A percentile compares a stretch with the other conserved stretches of the same genome.
Conservation (phyloP, 2,888 invertebrate species). For the Caenorhabditis imperialis region DNA sequence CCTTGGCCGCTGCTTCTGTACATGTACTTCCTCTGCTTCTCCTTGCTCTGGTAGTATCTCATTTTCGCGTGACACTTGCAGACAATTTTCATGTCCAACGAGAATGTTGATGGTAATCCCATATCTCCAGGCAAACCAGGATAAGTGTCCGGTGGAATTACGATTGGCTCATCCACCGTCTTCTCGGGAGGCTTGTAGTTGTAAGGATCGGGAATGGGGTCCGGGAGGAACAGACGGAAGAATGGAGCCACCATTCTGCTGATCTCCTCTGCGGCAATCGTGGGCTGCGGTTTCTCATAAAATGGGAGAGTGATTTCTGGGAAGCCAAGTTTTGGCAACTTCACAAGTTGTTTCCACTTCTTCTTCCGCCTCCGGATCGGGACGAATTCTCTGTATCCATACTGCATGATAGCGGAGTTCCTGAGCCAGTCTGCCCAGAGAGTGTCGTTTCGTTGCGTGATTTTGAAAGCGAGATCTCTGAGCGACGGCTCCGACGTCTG, state of each 20-base stretch:
- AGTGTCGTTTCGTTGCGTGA: conserved; percentile 5
- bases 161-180: background rate
- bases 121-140: conserved; percentile 7
- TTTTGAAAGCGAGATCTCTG: conserved; percentile 21
- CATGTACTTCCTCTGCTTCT: conserved; percentile 14
- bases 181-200: background rate
- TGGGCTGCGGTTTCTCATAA: conserved; percentile 8
- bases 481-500: conserved; percentile 10
- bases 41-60: conserved; percentile 29
- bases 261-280: conserved; percentile 15
- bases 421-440: conserved; percentile 40
- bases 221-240: conserved; percentile 35
- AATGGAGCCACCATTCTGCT: conserved; percentile 43
- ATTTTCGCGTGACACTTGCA: conserved; percentile 38
- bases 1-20: conserved; percentile 6
- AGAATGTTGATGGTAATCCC: background rate
- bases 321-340: background rate
- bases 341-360: conserved; percentile 13
- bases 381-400: conserved; percentile 19
- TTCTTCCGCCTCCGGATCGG: background rate
- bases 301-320: conserved; percentile 21
- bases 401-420: conserved; percentile 28
- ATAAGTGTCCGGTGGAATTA: background rate
- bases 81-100: conserved; percentile 16
- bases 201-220: conserved; percentile 26